phyloP scores from a whole-genome alignment of 2,888 invertebrate species.

The Baronia brevicornis region DNA sequence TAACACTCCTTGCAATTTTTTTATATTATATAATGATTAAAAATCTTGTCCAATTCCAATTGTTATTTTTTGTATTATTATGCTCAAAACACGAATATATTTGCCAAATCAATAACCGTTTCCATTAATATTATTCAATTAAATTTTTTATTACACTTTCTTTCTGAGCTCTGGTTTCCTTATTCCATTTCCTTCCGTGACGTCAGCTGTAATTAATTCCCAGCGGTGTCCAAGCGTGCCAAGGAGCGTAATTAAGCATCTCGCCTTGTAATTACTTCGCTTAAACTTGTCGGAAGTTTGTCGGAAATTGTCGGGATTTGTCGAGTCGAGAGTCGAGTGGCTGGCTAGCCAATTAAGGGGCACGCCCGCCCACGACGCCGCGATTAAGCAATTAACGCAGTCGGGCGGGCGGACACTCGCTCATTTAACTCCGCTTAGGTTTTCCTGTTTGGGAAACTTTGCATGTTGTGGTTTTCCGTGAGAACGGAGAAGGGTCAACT shows the following conservation, averaged over 20 bases:
- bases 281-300: constrained; percentile 46
- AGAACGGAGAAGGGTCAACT: constrained; percentile 19
- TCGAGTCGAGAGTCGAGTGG: constrained; percentile 59
- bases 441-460: constrained; percentile 50
- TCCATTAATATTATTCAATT: no score
- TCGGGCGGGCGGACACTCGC: constrained; percentile 62
- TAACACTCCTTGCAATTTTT: no score
- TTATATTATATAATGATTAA: no score
- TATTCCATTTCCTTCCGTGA: constrained; percentile 25
- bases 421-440: constrained; percentile 49
- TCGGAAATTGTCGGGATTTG: constrained; percentile 50
- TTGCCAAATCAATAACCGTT: no score
- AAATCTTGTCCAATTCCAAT: no score
- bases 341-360: constrained; percentile 64
- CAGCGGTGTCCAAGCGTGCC: constrained; percentile 45
- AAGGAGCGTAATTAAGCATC: constrained; percentile 68
- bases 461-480: constrained; percentile 32
- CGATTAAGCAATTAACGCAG: constrained; percentile 73
- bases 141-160: constrained; percentile 9
- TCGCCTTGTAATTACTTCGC: constrained; percentile 69
- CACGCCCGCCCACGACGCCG: constrained; percentile 50
- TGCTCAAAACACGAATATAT: no score
- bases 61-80: no score
- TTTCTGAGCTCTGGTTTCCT: constrained; percentile 28
- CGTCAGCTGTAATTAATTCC: constrained; percentile 59